phyloP scores from a whole-genome alignment of 2,888 invertebrate genomes.

The Odontomyia ornata region DNA sequence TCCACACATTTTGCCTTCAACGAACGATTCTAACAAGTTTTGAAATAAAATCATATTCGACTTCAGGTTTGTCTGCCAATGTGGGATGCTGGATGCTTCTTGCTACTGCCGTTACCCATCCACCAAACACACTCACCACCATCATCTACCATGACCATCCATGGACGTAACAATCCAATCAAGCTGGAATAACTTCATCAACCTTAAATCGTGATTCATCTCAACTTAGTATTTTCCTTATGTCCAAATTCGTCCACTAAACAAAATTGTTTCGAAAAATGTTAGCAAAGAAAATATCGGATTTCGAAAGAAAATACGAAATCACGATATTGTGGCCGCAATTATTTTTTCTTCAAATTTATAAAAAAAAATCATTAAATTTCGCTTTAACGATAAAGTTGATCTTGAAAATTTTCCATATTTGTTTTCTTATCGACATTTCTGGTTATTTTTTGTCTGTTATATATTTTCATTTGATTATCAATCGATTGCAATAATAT shows the following conservation, averaged over 20 bases:
- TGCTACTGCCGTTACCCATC: too few species aligned
- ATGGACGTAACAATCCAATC: not conserved
- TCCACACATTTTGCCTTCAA: not conserved
- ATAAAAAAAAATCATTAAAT: too few species aligned
- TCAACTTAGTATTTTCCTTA: not conserved
- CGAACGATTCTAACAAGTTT: not conserved
- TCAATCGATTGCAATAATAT: not conserved
- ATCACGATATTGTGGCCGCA: not conserved
- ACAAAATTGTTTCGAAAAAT: too few species aligned
- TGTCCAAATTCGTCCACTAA: not conserved
- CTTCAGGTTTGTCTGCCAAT: not conserved
- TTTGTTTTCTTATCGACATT: not conserved
- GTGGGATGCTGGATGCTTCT: too few species aligned
- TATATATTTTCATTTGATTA: not conserved
- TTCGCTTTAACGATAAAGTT: not conserved
- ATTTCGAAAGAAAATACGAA: not conserved
- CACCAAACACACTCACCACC: too few species aligned
- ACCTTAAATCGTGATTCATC: not conserved
- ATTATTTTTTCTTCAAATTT: not conserved
- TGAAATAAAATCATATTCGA: not conserved
- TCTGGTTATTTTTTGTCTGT: not conserved
- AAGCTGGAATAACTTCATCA: not conserved
- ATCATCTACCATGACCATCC: not conserved
- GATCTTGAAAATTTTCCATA: not conserved
- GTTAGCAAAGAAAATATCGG: not conserved